A percentile compares a stretch with the other conserved stretches of the same genome.
phyloP scores from a whole-genome alignment of 2,888 invertebrate genomes.

The Euzetes globulus region DNA sequence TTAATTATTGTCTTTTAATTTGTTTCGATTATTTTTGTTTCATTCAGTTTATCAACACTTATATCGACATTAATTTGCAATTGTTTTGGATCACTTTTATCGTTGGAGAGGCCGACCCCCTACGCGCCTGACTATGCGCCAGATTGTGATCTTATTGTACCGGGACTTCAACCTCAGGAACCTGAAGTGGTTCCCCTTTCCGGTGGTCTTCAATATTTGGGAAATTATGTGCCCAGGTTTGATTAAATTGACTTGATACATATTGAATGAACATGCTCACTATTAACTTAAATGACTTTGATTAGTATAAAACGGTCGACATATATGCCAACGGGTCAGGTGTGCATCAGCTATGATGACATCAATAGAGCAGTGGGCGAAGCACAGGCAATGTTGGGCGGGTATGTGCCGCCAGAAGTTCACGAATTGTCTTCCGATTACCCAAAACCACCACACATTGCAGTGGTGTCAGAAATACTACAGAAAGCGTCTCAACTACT shows the following conservation, averaged over 20 bases:
- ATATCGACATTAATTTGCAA: not conserved
- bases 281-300: not conserved
- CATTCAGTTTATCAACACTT: not conserved
- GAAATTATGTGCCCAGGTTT: slow-evolving; percentile 40
- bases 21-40: not conserved
- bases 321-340: slow-evolving; percentile 39
- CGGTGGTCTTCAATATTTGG: slow-evolving; percentile 38
- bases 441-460: slow-evolving; percentile 41
- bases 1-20: not conserved
- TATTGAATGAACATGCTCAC: not conserved
- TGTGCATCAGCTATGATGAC: slow-evolving; percentile 42
- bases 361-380: slow-evolving; percentile 41
- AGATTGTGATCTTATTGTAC: slow-evolving; percentile 40
- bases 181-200: slow-evolving; percentile 23
- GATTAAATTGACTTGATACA: not conserved
- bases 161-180: slow-evolving; percentile 21
- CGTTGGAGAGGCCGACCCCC: slow-evolving; percentile 36
- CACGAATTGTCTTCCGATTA: slow-evolving; percentile 42
- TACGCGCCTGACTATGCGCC: slow-evolving; percentile 37
- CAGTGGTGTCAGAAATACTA: slow-evolving; percentile 41
- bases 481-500: slow-evolving; percentile 41
- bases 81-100: not conserved
- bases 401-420: slow-evolving; percentile 42
- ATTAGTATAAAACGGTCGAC: slow-evolving; percentile 33
- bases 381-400: slow-evolving; percentile 41